Conservation (phyloP, 1,140 invertebrate species). For the Microplitis mediator region DNA sequence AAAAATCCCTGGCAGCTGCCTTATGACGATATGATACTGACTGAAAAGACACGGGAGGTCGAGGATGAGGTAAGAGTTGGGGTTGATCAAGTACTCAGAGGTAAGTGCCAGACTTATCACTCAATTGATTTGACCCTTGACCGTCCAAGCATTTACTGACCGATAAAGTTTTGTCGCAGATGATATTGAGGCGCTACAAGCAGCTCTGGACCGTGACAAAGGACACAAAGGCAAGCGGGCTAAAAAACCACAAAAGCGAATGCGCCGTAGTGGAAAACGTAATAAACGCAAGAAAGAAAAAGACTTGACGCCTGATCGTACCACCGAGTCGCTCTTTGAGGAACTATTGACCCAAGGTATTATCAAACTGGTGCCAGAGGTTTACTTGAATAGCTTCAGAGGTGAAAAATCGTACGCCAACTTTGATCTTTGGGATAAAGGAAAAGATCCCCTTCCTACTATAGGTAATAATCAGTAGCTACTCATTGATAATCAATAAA, state of each 20-base stretch:
- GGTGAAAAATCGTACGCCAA: conserved; percentile 82
- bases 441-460: conserved; percentile 65
- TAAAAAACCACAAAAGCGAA: conserved; percentile 82
- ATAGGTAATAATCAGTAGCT: conserved; percentile 41
- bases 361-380: conserved; percentile 78
- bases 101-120: conserved; percentile 37
- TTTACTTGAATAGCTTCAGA: conserved; percentile 74
- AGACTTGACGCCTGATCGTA: conserved; percentile 91
- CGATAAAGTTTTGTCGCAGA: conserved; percentile 31
- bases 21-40: conserved; percentile 81
- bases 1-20: conserved; percentile 72
- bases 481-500: neutral
- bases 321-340: conserved; percentile 88
- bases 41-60: conserved; percentile 81
- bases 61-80: conserved; percentile 81
- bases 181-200: conserved; percentile 63
- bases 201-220: conserved; percentile 76
- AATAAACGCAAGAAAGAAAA: conserved; percentile 94
- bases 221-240: conserved; percentile 76
- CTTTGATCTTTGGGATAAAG: conserved; percentile 60
- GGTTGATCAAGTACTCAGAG: conserved; percentile 86
- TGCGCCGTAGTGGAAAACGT: conserved; percentile 80
- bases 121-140: neutral
- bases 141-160: neutral
- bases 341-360: conserved; percentile 90